Evolutionary conservation across 2,113 vertebrate species (phyloP), one percentile per base, ranked within the genome.

Genomic region (Cranoglanis bouderius): DNA sequence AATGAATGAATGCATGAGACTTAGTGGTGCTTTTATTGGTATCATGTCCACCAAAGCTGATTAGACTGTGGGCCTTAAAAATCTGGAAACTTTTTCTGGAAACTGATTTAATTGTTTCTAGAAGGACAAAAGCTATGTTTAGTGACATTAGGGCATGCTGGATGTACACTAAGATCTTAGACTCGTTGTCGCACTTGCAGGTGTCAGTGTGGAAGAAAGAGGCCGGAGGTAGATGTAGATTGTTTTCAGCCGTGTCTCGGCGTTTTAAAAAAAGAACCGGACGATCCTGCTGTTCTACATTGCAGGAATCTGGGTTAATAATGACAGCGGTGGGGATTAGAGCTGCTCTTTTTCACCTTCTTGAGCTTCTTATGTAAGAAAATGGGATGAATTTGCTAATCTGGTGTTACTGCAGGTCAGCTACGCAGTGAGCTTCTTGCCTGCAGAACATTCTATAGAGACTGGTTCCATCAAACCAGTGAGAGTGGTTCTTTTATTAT

Each of bases 261-360:
- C 35, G 14, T 83, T 49, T 67, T 7, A 70, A 85, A 32, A 72
- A 26, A 32, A 85, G 40, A 12, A 72, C 18, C 2, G 29, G 49
- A 55, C 24, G 85, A 75, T 24, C 65, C 26, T 38, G 35, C 51
- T 75, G 51, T 74, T 75, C 67, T 86, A 35, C 49, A 57, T 38
- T 38, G 51, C 67, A 38, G 46, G 67, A 43, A 86, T 74, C 85
- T 74, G 67, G 85, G 67, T 86, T 86, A 86, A 85, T 74, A 55
- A 75, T 18, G 49, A 16, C 85, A 86, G 70, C 35, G 21, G 24
- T 57, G 85, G 51, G 67, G 61, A 74, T 86, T 59, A 65, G 51
- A 29, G 67, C 67, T 16, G 67, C 65, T 74, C 63, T 40, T 35
- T 32, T 75, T 38, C 70, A 40, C 35, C 14, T 21, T 21, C 35